Evolutionary conservation across 2,888 invertebrate genomes (phyloP), one percentile per base, ranked within the genome.

Genomic region (Andrena hattorfiana): DNA sequence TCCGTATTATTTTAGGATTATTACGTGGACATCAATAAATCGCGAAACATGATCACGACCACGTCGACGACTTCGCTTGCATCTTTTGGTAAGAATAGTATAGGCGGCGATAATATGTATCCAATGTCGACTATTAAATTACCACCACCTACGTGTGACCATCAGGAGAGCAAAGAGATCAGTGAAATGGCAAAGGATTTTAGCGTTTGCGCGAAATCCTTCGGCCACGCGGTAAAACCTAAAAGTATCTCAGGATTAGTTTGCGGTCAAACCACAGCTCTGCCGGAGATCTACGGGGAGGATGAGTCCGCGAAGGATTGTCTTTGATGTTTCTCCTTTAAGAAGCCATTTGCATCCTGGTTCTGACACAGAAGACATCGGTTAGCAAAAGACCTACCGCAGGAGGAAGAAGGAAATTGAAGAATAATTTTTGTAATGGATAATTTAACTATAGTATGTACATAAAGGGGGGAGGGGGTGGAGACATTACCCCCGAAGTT

Each of bases 31-130:
- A 89, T 94, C 59, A 94, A 94, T 72, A 93, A 92, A 75, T 92
- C 93, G 2, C 91, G 94, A 48, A 91, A 91, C 51, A 87, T 90
- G 63, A 88, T 94, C 48, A 92, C 91, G 4, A 91, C 92, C 4
- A 87, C 94, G 3, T 94, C 94, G 20, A 96, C 96, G 0, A 95
- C 96, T 6, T 96, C 96, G 1, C 92, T 96, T 51, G 95, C 95
- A 83, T 96, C 96, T 6, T 94, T 95, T 54, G 83, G 83, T 20
- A 90, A 90, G 69, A 89, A 85, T 63, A 92, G 56, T 77, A 76
- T 88, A 20, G 89, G 75, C 30, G 85, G 85, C 23, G 91, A 91
- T n/a, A 90, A 81, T 63, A 79, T 89, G 6, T 92, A 90, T 77
- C 80, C 88, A 4, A 78, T 89, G 42, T 83, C 89, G 30, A 81